phyloP scores from a whole-genome alignment of 1,140 invertebrate genomes.

The Ptiloglossa arizonensis region DNA sequence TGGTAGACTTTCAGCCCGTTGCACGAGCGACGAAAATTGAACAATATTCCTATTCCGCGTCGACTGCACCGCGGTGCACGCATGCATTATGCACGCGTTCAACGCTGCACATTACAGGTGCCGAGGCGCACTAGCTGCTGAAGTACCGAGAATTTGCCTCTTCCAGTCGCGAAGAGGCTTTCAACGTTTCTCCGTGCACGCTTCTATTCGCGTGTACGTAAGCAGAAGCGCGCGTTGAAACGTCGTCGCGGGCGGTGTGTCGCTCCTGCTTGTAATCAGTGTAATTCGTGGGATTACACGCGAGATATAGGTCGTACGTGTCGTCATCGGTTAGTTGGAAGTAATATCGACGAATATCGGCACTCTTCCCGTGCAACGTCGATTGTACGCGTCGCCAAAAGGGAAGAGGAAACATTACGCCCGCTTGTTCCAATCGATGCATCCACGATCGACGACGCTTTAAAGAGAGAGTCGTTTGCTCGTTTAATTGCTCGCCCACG shows the following conservation, averaged over 20 bases:
- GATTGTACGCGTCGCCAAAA: not conserved
- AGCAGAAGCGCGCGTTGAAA: not conserved
- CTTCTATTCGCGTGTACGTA: too few species aligned
- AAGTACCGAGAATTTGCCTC: constrained; percentile 16
- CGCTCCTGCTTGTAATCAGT: constrained; percentile 20
- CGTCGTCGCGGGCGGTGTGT: not conserved
- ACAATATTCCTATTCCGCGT: constrained; percentile 17
- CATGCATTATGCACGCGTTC: constrained; percentile 27
- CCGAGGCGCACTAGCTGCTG: not conserved
- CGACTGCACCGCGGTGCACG: not conserved
- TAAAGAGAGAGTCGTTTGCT: not conserved
- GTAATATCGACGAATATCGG: not conserved
- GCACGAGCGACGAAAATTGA: constrained; percentile 26
- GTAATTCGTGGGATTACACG: constrained; percentile 27
- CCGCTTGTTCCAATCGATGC: not conserved
- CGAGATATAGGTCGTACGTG: not conserved
- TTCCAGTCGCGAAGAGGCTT: constrained; percentile 23
- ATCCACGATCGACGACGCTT: not conserved
- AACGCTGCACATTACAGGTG: not conserved
- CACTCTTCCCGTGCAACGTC: not conserved
- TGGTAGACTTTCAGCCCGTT: not conserved
- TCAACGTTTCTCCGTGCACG: constrained; percentile 14
- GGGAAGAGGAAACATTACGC: not conserved
- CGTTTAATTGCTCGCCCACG: constrained; percentile 12
- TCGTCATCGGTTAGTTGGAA: not conserved